Evolutionary conservation across 2,113 vertebrate species (phyloP).

Genomic region (Bagarius yarrelli): DNA sequence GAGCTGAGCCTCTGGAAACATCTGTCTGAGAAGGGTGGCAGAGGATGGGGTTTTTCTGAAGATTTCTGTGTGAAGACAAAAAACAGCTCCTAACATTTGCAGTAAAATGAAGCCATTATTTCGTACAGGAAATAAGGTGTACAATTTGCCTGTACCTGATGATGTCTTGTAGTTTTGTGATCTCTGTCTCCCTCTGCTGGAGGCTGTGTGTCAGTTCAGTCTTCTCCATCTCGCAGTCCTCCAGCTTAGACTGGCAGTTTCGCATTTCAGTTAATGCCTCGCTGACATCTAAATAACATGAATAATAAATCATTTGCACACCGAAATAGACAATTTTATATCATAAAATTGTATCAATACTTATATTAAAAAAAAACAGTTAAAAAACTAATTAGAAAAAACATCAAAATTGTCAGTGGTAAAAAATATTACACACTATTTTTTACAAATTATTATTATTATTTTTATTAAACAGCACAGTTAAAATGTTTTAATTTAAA

Average conservation of each 20-base stretch:
- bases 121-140: not conserved
- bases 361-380: no score
- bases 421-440: no score
- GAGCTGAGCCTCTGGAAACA: constrained; percentile 48
- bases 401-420: no score
- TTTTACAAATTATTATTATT: no score
- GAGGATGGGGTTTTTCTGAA: constrained; percentile 74
- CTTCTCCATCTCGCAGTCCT: constrained; percentile 77
- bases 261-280: constrained; percentile 72
- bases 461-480: no score
- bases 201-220: constrained; percentile 73
- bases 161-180: constrained; percentile 72
- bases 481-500: not conserved
- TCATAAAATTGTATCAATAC: no score
- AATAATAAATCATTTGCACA: not conserved
- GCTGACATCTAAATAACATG: constrained; percentile 29
- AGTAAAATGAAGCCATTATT: not conserved
- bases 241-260: constrained; percentile 71
- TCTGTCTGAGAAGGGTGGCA: constrained; percentile 67
- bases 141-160: constrained; percentile 68
- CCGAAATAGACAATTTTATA: not conserved
- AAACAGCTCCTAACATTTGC: not conserved
- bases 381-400: no score
- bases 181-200: constrained; percentile 79
- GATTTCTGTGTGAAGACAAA: constrained; percentile 63